Percentiles rank a stretch among this genome's conserved stretches.
Conservation (phyloP, 1,140 invertebrate genomes). For the Ephestia elutella region DNA sequence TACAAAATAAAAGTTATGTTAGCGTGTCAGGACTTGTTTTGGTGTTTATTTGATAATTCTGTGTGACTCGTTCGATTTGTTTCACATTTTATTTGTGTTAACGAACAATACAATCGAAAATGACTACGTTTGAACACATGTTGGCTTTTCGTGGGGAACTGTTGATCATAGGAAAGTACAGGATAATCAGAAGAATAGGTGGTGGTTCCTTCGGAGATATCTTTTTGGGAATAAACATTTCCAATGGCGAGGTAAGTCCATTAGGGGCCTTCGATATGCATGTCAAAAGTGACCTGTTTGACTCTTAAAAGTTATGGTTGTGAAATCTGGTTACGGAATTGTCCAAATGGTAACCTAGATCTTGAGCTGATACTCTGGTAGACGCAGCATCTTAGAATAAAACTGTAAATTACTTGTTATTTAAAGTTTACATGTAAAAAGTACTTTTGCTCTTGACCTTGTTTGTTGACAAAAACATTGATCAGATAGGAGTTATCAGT, state of each 20-base stretch:
- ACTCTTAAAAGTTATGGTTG: conserved; percentile 3
- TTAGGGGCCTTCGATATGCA: background rate
- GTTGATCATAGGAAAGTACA: conserved; percentile 90
- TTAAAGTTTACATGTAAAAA: background rate
- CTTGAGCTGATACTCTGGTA: background rate
- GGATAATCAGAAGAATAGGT: conserved; percentile 96
- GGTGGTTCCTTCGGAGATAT: conserved; percentile 99
- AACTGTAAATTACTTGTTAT: background rate
- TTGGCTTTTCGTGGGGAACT: conserved; percentile 30
- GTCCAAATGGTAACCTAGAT: conserved; percentile 11
- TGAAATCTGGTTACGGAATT: conserved; percentile 7
- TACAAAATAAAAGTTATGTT: conserved; percentile 40
- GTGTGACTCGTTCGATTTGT: conserved; percentile 18
- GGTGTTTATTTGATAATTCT: conserved; percentile 29
- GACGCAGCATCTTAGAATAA: background rate
- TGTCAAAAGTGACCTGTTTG: conserved; percentile 8
- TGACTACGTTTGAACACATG: conserved; percentile 37
- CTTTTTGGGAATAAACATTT: conserved; percentile 96
- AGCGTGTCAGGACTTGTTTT: conserved; percentile 36
- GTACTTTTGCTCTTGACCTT: background rate
- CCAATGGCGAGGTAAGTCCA: conserved; percentile 90
- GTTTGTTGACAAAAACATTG: background rate
- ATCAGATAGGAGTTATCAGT: background rate
- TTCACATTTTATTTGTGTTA: conserved; percentile 20
- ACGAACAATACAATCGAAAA: conserved; percentile 12